Evolutionary conservation across 2,888 invertebrate species (phyloP).

Genomic region (Ferrisia virgata): DNA sequence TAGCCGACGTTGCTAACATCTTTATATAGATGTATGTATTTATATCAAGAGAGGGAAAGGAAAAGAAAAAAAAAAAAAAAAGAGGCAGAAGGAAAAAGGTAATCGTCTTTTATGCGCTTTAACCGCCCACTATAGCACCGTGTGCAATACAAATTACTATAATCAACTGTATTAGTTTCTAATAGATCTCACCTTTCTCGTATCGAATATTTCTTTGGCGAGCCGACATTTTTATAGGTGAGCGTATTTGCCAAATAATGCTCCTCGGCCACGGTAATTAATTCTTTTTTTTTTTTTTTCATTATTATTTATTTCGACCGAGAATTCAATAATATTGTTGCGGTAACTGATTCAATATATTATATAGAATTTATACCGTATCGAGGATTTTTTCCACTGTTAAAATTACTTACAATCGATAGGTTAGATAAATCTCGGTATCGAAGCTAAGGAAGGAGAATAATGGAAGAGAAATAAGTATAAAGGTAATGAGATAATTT

Average conservation of each 20-base stretch:
- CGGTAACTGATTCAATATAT: neutral
- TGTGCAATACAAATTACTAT: slow-evolving; percentile 42
- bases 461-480: neutral
- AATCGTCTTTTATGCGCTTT: slow-evolving; percentile 36
- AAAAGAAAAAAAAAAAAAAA: slow-evolving; percentile 21
- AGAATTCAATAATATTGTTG: neutral
- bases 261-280: neutral
- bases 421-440: neutral
- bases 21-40: slow-evolving; percentile 38
- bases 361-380: neutral
- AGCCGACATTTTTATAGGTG: slow-evolving; percentile 18
- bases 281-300: neutral
- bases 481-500: neutral
- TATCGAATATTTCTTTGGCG: slow-evolving; percentile 29
- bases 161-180: slow-evolving; percentile 44
- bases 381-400: neutral
- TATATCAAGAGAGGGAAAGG: slow-evolving; percentile 23
- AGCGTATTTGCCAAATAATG: slow-evolving; percentile 19
- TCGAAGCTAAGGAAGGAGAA: too few species aligned
- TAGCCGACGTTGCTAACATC: slow-evolving; percentile 40
- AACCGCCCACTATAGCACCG: slow-evolving; percentile 44
- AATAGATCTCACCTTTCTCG: slow-evolving; percentile 43
- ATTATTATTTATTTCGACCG: neutral
- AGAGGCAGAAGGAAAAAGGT: slow-evolving; percentile 34
- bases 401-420: neutral